Conservation (phyloP, 2,888 invertebrate genomes). For the Exephanes ischioxanthus region DNA sequence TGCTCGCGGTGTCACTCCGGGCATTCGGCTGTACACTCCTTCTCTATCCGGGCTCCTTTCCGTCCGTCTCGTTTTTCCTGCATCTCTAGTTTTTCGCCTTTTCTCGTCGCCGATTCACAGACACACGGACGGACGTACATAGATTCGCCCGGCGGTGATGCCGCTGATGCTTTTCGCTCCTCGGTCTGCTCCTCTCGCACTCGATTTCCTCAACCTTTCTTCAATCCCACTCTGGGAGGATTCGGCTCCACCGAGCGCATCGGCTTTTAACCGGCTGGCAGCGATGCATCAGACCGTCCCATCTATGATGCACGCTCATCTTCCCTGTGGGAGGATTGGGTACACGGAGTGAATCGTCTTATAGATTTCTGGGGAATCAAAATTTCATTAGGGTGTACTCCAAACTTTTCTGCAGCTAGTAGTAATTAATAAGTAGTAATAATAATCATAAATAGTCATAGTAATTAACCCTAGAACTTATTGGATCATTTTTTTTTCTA, state of each 20-base stretch:
- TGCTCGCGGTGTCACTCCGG: constrained; percentile 72
- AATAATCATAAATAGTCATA: neutral
- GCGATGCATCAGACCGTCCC: constrained; percentile 10
- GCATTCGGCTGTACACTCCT: constrained; percentile 62
- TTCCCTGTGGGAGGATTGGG: neutral
- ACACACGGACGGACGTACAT: constrained; percentile 21
- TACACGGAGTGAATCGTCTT: neutral
- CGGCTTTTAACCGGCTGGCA: constrained; percentile 57
- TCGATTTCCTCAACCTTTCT: constrained; percentile 71
- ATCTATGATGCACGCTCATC: constrained; percentile 25
- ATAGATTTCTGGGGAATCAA: neutral
- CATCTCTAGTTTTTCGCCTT: constrained; percentile 33
- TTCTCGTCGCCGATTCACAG: constrained; percentile 31
- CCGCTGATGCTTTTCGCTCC: constrained; percentile 31
- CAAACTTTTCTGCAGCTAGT: neutral
- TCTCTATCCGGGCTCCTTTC: constrained; percentile 46
- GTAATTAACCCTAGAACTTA: neutral
- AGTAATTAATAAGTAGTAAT: neutral
- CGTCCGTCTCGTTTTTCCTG: constrained; percentile 26
- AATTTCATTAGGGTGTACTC: neutral
- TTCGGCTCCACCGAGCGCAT: constrained; percentile 50
- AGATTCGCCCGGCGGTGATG: constrained; percentile 32
- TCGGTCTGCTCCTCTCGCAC: constrained; percentile 70
- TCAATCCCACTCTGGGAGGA: constrained; percentile 50
- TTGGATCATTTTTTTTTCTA: too few relatives aligned